These are phyloP conservation scores for Arbacia lixula DNA, from an alignment of 53 echinoderm and acorn worm genomes.

Conservation along the genomic window DNA sequence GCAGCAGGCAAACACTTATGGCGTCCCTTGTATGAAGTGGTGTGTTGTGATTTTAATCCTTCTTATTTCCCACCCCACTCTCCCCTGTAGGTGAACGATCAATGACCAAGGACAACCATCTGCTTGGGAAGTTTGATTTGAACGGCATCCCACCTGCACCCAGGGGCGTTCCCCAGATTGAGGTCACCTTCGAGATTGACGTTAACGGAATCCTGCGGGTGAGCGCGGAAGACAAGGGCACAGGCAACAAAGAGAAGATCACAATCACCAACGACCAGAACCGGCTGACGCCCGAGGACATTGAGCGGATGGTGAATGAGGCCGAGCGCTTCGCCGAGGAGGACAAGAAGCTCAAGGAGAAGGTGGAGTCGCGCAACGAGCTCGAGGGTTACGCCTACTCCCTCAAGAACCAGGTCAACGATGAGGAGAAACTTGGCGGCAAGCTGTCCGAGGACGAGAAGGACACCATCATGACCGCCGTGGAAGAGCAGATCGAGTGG, in stretches of 20 bases:
- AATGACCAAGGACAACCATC: slow-evolving; percentile 99
- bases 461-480: slow-evolving; percentile 77
- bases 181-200: slow-evolving; percentile 97
- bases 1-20: too few relatives aligned
- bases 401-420: slow-evolving; percentile 93
- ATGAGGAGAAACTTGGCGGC: slow-evolving; percentile 95
- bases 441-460: slow-evolving; percentile 91
- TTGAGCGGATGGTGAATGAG: slow-evolving; percentile 95
- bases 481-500: slow-evolving; percentile 96
- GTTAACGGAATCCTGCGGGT: slow-evolving; percentile 97
- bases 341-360: slow-evolving; percentile 87
- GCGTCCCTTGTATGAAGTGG: too few relatives aligned
- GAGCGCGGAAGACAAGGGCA: slow-evolving; percentile 98
- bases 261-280: slow-evolving; percentile 99
- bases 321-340: slow-evolving; percentile 93
- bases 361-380: slow-evolving; percentile 91
- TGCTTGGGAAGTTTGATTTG: slow-evolving; percentile 96
- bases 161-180: slow-evolving; percentile 97
- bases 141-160: slow-evolving; percentile 97
- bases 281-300: slow-evolving; percentile 96
- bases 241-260: slow-evolving; percentile 99
- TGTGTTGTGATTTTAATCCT: background rate
- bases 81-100: slow-evolving; percentile 84
- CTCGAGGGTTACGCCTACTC: slow-evolving; percentile 97
- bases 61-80: background rate